phyloP scores from a whole-genome alignment of 64 coral and sea anemone genomes.

The Stichodactyla helianthus region DNA sequence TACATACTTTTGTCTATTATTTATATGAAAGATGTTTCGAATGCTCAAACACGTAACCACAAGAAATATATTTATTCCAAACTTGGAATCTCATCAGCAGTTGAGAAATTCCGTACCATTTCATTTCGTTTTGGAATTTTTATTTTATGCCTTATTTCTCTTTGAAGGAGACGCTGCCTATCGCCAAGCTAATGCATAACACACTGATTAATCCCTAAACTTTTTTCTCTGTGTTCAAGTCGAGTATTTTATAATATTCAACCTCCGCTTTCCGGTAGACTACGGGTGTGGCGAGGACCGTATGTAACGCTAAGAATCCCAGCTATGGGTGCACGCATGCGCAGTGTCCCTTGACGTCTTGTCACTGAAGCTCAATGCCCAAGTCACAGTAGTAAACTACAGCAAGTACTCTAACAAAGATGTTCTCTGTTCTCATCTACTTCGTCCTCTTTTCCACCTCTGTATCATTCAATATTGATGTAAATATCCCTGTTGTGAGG shows the following conservation, averaged over 20 bases:
- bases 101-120: too few species aligned
- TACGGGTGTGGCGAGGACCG: not conserved
- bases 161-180: not conserved
- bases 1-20: not conserved
- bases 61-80: not conserved
- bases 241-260: not conserved
- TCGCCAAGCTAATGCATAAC: not conserved
- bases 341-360: not conserved
- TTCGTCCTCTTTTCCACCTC: conserved; percentile 34
- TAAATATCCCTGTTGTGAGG: conserved; percentile 47
- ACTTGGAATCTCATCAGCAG: too few species aligned
- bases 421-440: conserved; percentile 35
- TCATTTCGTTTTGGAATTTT: too few species aligned
- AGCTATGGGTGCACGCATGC: not conserved
- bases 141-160: not conserved
- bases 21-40: not conserved
- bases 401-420: conserved; percentile 23
- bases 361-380: not conserved
- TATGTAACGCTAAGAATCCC: not conserved
- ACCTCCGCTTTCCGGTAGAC: conserved; percentile 17
- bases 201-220: not conserved
- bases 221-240: not conserved
- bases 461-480: conserved; percentile 42
- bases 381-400: not conserved
- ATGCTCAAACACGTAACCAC: not conserved